Percentiles rank a stretch among this genome's conserved stretches.
phyloP scores from a whole-genome alignment of 2,113 vertebrate species.

The Rutilus rutilus region DNA sequence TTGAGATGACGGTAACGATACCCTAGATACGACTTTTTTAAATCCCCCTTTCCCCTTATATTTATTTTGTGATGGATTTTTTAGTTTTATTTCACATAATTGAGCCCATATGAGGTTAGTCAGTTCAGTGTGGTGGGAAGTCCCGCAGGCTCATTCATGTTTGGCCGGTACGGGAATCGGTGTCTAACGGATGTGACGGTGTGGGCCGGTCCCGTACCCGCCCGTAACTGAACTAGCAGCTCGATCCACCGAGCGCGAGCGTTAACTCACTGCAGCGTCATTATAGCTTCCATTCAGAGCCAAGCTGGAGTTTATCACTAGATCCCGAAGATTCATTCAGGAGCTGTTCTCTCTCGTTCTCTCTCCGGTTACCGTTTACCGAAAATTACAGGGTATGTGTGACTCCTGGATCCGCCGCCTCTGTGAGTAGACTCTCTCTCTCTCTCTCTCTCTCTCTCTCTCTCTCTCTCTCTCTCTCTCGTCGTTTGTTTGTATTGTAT shows the following conservation, averaged over 20 bases:
- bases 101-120: neutral
- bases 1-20: too few species aligned
- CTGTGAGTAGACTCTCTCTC: slow-evolving; percentile 64
- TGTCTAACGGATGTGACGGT: slow-evolving; percentile 42
- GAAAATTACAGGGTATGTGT: slow-evolving; percentile 65
- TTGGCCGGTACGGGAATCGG: slow-evolving; percentile 24
- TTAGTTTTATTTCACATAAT: neutral
- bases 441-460: slow-evolving; percentile 20
- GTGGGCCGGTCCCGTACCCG: slow-evolving; percentile 42
- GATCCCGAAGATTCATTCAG: slow-evolving; percentile 44
- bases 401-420: slow-evolving; percentile 71
- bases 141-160: neutral
- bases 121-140: neutral
- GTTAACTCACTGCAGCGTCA: neutral
- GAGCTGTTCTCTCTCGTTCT: slow-evolving; percentile 31
- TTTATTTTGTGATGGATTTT: neutral
- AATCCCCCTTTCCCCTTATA: neutral
- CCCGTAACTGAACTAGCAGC: slow-evolving; percentile 20
- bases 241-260: slow-evolving; percentile 1
- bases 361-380: slow-evolving; percentile 57
- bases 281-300: neutral
- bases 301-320: slow-evolving; percentile 23
- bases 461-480: slow-evolving; percentile 36
- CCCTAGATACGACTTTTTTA: too few species aligned
- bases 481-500: slow-evolving; percentile 23